Evolutionary conservation across 2,888 invertebrate genomes (phyloP).

Genomic region (Rhagonycha fulva): DNA sequence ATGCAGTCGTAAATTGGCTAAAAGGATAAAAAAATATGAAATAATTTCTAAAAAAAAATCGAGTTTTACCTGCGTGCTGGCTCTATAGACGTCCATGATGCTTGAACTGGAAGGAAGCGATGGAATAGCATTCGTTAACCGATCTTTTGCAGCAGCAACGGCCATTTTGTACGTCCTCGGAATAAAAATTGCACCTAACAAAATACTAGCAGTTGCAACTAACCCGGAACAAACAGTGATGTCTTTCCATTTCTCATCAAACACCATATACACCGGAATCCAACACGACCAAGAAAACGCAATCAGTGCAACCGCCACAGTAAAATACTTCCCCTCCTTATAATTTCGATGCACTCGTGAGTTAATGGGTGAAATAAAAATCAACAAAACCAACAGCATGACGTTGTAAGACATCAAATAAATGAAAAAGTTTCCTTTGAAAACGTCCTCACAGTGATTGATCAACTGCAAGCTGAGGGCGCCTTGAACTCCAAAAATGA

Average conservation of each 20-base stretch:
- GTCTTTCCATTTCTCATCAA: conserved; percentile 61
- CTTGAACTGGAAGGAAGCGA: conserved; percentile 55
- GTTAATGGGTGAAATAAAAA: conserved; percentile 64
- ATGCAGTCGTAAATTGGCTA: conserved; percentile 64
- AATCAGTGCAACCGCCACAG: conserved; percentile 60
- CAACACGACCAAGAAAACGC: conserved; percentile 65
- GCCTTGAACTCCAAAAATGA: conserved; percentile 66
- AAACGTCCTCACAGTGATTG: conserved; percentile 57
- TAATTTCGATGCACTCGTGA: conserved; percentile 69
- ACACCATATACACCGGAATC: conserved; percentile 60
- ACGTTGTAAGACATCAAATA: conserved; percentile 65
- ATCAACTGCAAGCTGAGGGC: conserved; percentile 58
- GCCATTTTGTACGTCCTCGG: conserved; percentile 72
- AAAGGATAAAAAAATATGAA: conserved; percentile 33
- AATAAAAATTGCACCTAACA: conserved; percentile 67
- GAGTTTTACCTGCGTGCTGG: conserved; percentile 49
- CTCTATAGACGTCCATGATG: conserved; percentile 55
- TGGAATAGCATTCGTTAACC: conserved; percentile 60
- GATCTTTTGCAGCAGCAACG: conserved; percentile 64
- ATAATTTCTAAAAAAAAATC: neutral
- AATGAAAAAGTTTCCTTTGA: conserved; percentile 55
- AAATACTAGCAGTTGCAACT: conserved; percentile 64
- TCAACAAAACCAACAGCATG: conserved; percentile 61
- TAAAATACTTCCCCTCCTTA: conserved; percentile 65
- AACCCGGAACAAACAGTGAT: conserved; percentile 64